Base-by-base conservation (phyloP, 92 coral and sea anemone genomes). In the Phenganax subtilis region DNA sequence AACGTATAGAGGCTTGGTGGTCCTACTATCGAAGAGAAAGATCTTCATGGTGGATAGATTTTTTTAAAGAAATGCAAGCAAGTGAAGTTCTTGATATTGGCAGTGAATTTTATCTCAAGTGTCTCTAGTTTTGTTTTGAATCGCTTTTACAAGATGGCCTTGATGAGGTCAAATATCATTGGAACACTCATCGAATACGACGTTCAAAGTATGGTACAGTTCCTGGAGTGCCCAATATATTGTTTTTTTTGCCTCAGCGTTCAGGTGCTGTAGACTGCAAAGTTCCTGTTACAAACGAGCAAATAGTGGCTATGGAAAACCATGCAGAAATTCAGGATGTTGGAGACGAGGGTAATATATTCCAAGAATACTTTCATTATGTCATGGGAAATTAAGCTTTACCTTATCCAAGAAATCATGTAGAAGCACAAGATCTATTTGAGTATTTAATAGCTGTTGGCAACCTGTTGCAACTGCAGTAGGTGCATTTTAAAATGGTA, bases 1-100 rank as follows among this genome's bases (percentile, higher is more conserved):
- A 87, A 69, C 82, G 85, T 25, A 74, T 84, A 27, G 90, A 87
- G 72, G 82, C 81, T 60, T 87, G 82, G 90, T 87, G 90, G 90
- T 80, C 85, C 55, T 75, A 80, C 75, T 80, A 78, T 28, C 30
- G 88, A 51, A 74, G 87, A 29, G 82, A 77, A 37, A 84, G 85
- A 70, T 55, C 70, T 71, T 79, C 87, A 29, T 84, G 90, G 88
- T 88, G 90, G 87, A 87, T 87, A 15, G 76, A 87, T 76, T 83
- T 83, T 71, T 87, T 87, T 67, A 84, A 77, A 79, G 87, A 87
- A 78, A 63, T 83, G 81, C 83, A 75, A 55, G 87, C 78, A 67
- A 59, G 51, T 27, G 72, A 66, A 51, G 72, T 66, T 7, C 72
- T 66, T 66, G 72, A 66, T 30, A 66, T 66, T 66, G 72, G 44